Evolutionary conservation across 1,140 invertebrate genomes (phyloP).

Genomic region (Cyphomyrmex costatus): DNA sequence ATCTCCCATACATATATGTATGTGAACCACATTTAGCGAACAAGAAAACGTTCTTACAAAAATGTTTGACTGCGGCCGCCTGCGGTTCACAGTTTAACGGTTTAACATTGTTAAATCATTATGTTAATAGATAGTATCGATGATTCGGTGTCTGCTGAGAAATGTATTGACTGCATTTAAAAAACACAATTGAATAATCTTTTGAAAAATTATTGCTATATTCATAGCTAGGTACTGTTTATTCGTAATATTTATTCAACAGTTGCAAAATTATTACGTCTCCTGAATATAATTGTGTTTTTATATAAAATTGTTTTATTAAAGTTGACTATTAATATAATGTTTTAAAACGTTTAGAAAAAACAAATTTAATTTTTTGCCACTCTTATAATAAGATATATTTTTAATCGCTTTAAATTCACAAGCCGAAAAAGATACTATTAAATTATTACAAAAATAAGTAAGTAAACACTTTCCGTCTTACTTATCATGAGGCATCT

Average conservation of each 20-base stretch:
- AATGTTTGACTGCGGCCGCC: neutral
- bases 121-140: neutral
- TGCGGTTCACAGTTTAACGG: neutral
- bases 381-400: neutral
- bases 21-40: neutral
- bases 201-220: neutral
- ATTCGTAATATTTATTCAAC: neutral
- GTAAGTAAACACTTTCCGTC: neutral
- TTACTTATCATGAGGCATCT: conserved; percentile 81
- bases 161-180: neutral
- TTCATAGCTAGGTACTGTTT: neutral
- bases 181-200: neutral
- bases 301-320: neutral
- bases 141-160: neutral
- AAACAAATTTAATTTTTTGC: neutral
- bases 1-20: neutral
- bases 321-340: neutral
- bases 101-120: neutral
- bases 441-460: neutral
- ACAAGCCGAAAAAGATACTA: neutral
- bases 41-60: neutral
- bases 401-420: neutral
- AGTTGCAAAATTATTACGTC: neutral
- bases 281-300: neutral
- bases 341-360: neutral